These are phyloP conservation scores for Helicoverpa armigera DNA, from an alignment of 1,140 invertebrate genomes.

Conservation along the genomic window DNA sequence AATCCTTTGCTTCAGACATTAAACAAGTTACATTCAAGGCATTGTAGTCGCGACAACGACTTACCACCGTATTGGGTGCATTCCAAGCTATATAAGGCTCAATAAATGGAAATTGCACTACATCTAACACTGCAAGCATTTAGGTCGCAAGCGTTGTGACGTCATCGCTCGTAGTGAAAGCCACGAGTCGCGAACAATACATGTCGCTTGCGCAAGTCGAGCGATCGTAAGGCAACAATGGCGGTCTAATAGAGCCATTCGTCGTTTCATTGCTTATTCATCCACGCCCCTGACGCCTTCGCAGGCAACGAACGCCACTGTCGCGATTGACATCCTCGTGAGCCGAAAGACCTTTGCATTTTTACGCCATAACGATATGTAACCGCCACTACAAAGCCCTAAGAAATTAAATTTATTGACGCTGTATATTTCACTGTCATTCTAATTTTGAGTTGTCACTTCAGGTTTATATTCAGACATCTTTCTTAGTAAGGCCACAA, in stretches of 20 bases:
- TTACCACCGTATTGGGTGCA: slow-evolving; percentile 59
- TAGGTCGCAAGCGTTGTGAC: slow-evolving; percentile 70
- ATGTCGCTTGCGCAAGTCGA: slow-evolving; percentile 79
- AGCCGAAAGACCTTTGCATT: slow-evolving; percentile 50
- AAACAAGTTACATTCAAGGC: slow-evolving; percentile 32
- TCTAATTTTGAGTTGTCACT: no score
- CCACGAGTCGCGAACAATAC: slow-evolving; percentile 78
- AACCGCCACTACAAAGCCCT: neutral
- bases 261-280: slow-evolving; percentile 84
- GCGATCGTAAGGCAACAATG: slow-evolving; percentile 79
- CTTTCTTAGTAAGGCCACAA: no score
- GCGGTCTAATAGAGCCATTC: slow-evolving; percentile 85
- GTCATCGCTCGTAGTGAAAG: slow-evolving; percentile 77
- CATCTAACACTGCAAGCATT: slow-evolving; percentile 74
- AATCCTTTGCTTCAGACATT: slow-evolving; percentile 25
- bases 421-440: no score
- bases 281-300: slow-evolving; percentile 82
- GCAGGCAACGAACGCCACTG: slow-evolving; percentile 67
- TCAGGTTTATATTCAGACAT: no score
- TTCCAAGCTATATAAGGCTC: slow-evolving; percentile 59
- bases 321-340: slow-evolving; percentile 79
- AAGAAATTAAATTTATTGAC: no score
- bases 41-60: slow-evolving; percentile 50
- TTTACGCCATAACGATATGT: slow-evolving; percentile 18
- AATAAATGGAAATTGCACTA: slow-evolving; percentile 73